Evolutionary conservation across 37 sponge, comb jelly and placozoan species (phyloP).

Genomic region (Aplysina aerophoba): DNA sequence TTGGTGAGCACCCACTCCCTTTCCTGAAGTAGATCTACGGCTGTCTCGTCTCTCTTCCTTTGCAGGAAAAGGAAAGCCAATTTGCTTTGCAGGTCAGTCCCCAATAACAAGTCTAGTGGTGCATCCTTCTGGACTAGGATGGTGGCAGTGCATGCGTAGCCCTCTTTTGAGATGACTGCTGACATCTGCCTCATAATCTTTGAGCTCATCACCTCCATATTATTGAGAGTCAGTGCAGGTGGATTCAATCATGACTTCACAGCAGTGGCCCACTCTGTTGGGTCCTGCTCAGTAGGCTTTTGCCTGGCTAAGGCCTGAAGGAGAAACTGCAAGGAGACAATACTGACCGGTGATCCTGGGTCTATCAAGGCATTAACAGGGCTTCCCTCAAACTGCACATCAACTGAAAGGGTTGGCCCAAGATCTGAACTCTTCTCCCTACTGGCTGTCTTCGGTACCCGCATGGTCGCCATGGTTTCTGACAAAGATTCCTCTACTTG

Average conservation of each 20-base stretch:
- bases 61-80: not conserved
- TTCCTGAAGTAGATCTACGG: not conserved
- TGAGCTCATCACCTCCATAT: too few species aligned
- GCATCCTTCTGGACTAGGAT: constrained; percentile 34
- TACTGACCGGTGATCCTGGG: constrained; percentile 58
- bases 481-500: constrained; percentile 7
- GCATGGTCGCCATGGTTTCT: constrained; percentile 16
- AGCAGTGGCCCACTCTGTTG: not conserved
- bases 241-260: too few species aligned
- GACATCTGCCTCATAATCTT: constrained; percentile 5
- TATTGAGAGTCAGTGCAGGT: too few species aligned
- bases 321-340: constrained; percentile 33
- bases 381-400: too few species aligned
- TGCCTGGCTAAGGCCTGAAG: not conserved
- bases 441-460: not conserved
- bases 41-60: not conserved
- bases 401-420: constrained; percentile 32
- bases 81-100: not conserved
- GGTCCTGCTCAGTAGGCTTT: not conserved
- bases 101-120: constrained; percentile 14
- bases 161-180: not conserved
- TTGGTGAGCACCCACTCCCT: not conserved
- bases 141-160: not conserved
- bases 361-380: constrained; percentile 45
- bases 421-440: not conserved